Percentiles rank a stretch among this genome's conserved stretches.
phyloP scores from a whole-genome alignment of 2,888 invertebrate genomes.

The Drosophila tanythrix region DNA sequence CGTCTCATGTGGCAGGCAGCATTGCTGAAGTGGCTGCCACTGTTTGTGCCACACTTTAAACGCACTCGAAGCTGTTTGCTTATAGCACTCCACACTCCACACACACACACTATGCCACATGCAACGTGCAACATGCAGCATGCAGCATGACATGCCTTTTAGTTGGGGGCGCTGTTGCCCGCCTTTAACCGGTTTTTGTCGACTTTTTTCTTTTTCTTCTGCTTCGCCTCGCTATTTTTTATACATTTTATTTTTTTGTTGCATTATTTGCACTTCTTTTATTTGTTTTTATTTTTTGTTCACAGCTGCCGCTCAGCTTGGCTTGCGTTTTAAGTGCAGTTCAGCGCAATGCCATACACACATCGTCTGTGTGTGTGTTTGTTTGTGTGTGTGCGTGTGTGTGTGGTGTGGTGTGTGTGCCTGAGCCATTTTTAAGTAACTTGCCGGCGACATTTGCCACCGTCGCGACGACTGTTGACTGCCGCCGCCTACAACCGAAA shows the following conservation, averaged over 20 bases:
- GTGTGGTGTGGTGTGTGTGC: constrained; percentile 15
- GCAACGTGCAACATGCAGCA: constrained; percentile 24
- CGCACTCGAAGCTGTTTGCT: constrained; percentile 77
- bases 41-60: constrained; percentile 77
- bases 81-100: constrained; percentile 62
- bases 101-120: constrained; percentile 9
- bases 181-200: constrained; percentile 52
- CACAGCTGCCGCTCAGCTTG: constrained; percentile 44
- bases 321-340: constrained; percentile 73
- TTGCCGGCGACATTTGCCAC: constrained; percentile 70
- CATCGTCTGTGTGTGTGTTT: constrained; percentile 17
- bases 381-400: constrained; percentile 6
- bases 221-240: constrained; percentile 29
- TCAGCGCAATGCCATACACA: constrained; percentile 51
- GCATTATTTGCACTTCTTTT: constrained; percentile 34
- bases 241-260: constrained; percentile 15
- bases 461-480: constrained; percentile 49
- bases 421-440: constrained; percentile 76
- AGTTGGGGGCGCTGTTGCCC: constrained; percentile 48
- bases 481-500: constrained; percentile 17
- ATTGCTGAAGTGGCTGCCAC: constrained; percentile 70
- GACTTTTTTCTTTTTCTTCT: constrained; percentile 5
- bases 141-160: constrained; percentile 57
- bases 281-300: constrained; percentile 30
- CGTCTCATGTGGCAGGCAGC: constrained; percentile 49